These are phyloP conservation scores for Trachemys scripta DNA, from an alignment of 2,113 vertebrate species.

Conservation along the genomic window DNA sequence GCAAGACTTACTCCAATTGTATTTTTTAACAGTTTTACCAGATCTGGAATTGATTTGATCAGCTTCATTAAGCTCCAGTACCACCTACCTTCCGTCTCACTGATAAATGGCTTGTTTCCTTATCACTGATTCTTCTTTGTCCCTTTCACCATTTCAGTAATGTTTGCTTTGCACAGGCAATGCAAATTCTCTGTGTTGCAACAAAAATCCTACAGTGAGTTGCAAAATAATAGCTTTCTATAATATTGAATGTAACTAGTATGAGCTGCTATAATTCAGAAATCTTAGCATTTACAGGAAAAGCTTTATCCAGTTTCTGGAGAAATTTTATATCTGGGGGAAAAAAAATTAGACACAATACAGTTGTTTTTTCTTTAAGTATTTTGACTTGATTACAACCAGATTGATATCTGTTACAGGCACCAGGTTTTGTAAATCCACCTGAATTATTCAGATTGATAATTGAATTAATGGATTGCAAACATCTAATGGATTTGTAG, in stretches of 20 bases:
- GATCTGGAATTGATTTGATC: not conserved
- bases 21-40: not conserved
- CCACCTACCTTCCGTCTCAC: not conserved
- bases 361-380: not conserved
- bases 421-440: not conserved
- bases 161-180: not conserved
- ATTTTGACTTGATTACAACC: not conserved
- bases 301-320: not conserved
- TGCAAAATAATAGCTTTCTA: not conserved
- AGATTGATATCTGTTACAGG: rapidly evolving
- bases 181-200: not conserved
- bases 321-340: not conserved
- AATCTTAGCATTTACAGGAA: not conserved
- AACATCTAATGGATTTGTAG: not conserved
- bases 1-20: constrained; percentile 1
- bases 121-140: not conserved
- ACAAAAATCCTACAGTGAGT: not conserved
- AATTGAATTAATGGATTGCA: rapidly evolving
- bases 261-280: not conserved
- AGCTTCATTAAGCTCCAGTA: constrained; percentile 20
- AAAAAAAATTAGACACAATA: not conserved
- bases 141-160: not conserved
- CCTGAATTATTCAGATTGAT: rapidly evolving
- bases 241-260: not conserved
- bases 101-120: not conserved